Evolutionary conservation across 2,797 vertebrate species (phyloP).

Genomic region (Anguilla anguilla): DNA sequence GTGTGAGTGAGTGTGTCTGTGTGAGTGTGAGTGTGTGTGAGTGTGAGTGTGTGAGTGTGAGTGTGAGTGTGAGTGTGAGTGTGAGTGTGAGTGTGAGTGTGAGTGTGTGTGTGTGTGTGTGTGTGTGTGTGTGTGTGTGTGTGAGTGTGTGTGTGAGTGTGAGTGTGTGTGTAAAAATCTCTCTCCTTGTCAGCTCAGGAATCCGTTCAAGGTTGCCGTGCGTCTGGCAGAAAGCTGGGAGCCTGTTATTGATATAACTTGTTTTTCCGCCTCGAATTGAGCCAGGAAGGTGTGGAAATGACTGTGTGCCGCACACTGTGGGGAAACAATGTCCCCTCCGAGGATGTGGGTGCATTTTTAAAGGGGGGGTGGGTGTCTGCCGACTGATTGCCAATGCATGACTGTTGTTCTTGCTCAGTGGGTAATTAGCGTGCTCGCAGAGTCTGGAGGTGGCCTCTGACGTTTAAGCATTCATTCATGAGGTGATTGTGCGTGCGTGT

Average conservation of each 20-base stretch:
- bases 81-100: no score
- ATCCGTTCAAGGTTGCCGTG: no score
- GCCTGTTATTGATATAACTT: background rate
- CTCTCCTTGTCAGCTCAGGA: no score
- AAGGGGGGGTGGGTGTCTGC: background rate
- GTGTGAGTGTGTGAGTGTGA: no score
- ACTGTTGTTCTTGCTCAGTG: background rate
- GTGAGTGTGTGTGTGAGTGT: no score
- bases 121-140: no score
- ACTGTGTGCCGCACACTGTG: background rate
- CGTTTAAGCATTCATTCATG: background rate
- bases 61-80: no score
- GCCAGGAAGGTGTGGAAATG: conserved; percentile 10
- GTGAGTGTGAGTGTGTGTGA: no score
- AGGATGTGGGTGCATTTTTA: background rate
- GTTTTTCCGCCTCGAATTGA: background rate
- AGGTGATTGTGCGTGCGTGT: background rate
- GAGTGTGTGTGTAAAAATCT: background rate
- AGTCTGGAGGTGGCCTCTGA: background rate
- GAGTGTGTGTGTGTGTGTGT: no score
- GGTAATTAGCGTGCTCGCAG: background rate
- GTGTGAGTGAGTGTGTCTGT: no score
- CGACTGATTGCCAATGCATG: background rate
- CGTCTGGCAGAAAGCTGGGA: background rate
- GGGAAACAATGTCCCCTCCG: background rate